Conservation (phyloP, 2,888 invertebrate species). For the Frankliniella intonsa region DNA sequence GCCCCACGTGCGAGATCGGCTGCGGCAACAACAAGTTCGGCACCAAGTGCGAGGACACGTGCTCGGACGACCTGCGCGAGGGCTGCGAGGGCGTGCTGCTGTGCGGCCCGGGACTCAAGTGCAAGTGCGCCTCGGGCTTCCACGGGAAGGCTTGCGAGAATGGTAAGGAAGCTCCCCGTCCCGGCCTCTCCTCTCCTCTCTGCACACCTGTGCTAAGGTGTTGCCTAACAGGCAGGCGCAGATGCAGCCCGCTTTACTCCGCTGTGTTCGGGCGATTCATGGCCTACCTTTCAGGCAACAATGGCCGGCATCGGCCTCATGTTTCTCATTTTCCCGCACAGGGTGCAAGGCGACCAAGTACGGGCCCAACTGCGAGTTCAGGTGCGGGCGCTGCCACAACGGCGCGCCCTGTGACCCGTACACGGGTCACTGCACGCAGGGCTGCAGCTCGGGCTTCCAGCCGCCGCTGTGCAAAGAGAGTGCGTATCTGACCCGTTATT, state of each 20-base stretch:
- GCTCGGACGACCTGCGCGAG: not conserved
- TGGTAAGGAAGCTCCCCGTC: not conserved
- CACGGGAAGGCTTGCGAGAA: not conserved
- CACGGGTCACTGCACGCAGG: not conserved
- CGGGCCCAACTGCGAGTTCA: constrained; percentile 9
- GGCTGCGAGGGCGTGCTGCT: constrained; percentile 1
- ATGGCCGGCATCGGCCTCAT: too few relatives aligned
- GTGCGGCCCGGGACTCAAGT: not conserved
- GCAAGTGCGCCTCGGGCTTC: constrained; percentile 10
- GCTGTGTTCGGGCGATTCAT: too few relatives aligned
- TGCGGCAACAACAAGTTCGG: constrained; percentile 13
- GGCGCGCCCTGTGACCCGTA: constrained; percentile 2
- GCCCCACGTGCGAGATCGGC: not conserved
- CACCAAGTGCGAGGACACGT: not conserved
- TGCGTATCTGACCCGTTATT: not conserved
- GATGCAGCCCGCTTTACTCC: too few relatives aligned
- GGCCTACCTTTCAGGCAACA: too few relatives aligned
- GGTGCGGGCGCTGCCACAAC: not conserved
- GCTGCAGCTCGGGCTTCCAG: constrained; percentile 12
- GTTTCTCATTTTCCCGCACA: not conserved
- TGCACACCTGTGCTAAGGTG: too few relatives aligned
- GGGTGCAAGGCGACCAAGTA: not conserved
- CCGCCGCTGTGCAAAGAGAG: not conserved
- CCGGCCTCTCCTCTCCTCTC: not conserved
- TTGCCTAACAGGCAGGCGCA: too few relatives aligned